phyloP scores from a whole-genome alignment of 2,888 invertebrate species.

The Luffia ferchaultella region DNA sequence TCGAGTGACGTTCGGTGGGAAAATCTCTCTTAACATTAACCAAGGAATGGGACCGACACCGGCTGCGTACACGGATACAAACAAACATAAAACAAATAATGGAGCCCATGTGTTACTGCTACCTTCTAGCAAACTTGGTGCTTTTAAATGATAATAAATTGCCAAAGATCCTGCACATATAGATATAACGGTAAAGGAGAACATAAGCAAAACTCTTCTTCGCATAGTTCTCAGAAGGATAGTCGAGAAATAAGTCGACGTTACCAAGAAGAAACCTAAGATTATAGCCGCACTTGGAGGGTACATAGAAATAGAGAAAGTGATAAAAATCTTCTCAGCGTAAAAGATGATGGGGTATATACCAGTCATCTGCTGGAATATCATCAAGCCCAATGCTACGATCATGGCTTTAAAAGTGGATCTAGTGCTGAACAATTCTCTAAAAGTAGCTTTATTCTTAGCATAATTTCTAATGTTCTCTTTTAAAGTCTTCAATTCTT shows the following conservation, averaged over 20 bases:
- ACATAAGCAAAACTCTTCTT: constrained; percentile 67
- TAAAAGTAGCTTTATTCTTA: constrained; percentile 47
- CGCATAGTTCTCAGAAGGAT: constrained; percentile 68
- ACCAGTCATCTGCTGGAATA: constrained; percentile 71
- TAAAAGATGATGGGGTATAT: constrained; percentile 69
- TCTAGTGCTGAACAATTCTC: constrained; percentile 44
- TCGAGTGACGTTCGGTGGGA: constrained; percentile 69
- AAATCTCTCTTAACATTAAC: constrained; percentile 74
- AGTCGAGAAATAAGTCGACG: constrained; percentile 64
- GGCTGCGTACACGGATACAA: constrained; percentile 68
- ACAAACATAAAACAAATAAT: constrained; percentile 60
- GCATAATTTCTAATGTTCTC: constrained; percentile 50
- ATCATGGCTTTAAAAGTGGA: constrained; percentile 50
- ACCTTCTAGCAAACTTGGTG: constrained; percentile 21
- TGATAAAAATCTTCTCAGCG: constrained; percentile 60
- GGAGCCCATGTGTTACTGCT: constrained; percentile 58
- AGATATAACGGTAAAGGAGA: constrained; percentile 67
- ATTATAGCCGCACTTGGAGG: constrained; percentile 59
- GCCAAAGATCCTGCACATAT: constrained; percentile 56
- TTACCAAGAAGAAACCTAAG: constrained; percentile 67
- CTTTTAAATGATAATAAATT: constrained; percentile 48
- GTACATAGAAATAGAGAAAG: constrained; percentile 43
- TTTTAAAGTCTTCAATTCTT: constrained; percentile 58
- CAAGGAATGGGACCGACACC: constrained; percentile 79
- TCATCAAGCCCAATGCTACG: constrained; percentile 68